Percentiles rank a stretch among this genome's conserved stretches.
Conservation (phyloP, 23 tunicate genomes). For the Trididemnum nubilum region DNA sequence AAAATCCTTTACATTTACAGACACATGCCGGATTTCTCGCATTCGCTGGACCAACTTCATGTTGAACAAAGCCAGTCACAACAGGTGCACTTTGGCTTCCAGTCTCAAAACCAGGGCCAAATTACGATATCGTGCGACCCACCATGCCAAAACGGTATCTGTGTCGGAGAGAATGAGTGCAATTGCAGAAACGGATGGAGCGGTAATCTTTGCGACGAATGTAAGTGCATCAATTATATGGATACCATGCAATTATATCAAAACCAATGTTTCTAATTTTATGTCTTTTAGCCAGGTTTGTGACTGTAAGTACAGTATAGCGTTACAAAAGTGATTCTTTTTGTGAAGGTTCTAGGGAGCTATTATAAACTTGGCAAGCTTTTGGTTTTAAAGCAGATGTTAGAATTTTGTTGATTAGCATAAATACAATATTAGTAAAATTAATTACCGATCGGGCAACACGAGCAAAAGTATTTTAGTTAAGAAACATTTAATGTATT, state of each 20-base stretch:
- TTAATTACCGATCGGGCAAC: no score
- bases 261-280: slow-evolving; percentile 19
- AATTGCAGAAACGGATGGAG: slow-evolving; percentile 70
- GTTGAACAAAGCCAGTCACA: slow-evolving; percentile 74
- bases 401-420: no score
- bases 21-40: slow-evolving; percentile 49
- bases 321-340: no score
- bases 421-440: no score
- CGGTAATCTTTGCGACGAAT: slow-evolving; percentile 56
- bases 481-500: no score
- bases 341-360: no score
- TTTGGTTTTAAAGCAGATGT: no score
- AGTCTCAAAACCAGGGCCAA: slow-evolving; percentile 22
- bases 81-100: slow-evolving; percentile 18
- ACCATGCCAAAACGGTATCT: slow-evolving; percentile 61
- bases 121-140: slow-evolving; percentile 31
- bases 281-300: neutral
- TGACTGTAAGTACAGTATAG: no score
- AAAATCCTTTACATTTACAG: slow-evolving; percentile 12
- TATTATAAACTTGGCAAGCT: no score
- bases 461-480: no score
- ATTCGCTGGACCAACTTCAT: slow-evolving; percentile 53
- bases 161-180: slow-evolving; percentile 52
- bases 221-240: slow-evolving; percentile 41
- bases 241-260: neutral